phyloP scores from a whole-genome alignment of 2,113 vertebrate genomes.

The Bungarus multicinctus region DNA sequence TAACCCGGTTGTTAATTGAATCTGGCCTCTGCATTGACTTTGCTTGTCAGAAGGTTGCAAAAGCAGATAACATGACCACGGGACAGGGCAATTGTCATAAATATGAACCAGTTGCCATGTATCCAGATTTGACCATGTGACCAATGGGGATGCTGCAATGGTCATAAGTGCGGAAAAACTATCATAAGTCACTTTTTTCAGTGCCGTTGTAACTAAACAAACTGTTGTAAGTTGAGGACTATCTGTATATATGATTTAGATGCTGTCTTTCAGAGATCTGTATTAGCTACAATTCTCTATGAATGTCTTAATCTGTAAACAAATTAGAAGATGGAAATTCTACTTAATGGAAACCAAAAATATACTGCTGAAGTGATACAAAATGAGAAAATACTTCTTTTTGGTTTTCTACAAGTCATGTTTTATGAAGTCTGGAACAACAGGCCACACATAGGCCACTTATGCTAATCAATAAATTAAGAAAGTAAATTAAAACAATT shows the following conservation, averaged over 20 bases:
- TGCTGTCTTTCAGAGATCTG: neutral
- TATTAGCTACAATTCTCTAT: neutral
- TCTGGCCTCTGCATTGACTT: neutral
- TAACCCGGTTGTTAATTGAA: neutral
- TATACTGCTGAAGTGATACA: neutral
- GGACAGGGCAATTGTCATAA: neutral
- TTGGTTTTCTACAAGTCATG: neutral
- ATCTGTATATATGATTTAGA: neutral
- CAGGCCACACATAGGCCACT: neutral
- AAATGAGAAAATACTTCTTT: neutral
- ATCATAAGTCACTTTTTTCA: neutral
- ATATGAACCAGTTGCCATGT: neutral
- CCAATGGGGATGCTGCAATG: neutral
- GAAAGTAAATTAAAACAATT: neutral
- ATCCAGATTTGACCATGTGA: neutral
- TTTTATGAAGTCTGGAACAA: neutral
- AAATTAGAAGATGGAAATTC: neutral
- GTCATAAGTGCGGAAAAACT: neutral
- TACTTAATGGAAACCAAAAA: neutral
- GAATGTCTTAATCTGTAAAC: neutral
- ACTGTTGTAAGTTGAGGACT: neutral
- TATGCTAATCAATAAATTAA: neutral
- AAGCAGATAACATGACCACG: neutral
- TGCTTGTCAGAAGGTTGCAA: too few species aligned
- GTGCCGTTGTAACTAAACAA: neutral